Evolutionary conservation across 2,797 vertebrate genomes (phyloP), one percentile per base, ranked within the genome.

Genomic region (Brachyrhaphis roseni): DNA sequence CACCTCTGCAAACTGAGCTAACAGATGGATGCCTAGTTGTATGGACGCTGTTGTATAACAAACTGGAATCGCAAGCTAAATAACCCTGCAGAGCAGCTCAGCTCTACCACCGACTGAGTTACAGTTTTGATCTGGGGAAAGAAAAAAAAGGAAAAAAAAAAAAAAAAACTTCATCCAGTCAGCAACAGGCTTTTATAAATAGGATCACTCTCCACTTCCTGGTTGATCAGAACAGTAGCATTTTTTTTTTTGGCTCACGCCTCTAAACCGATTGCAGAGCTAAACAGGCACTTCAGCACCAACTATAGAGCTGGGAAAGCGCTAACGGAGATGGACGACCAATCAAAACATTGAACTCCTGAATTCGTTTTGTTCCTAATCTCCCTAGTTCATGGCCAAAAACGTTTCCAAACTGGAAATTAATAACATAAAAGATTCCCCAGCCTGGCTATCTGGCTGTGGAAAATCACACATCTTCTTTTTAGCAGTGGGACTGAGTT

Each of bases 11-110:
- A 72, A 79, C 74, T 84, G 81, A 84, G 82, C 82, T 57, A 91
- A 88, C 93, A 94, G 92, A 93, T 91, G 93, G 90, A 92, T 78
- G 84, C 89, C 88, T 82, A 15, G 79, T 91, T 87, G 88, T 82
- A 84, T 82, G 78, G 76, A 78, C 78, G 36, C 28, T 77, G 88
- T 92, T 92, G 89, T 68, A 82, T 86, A 94, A 94, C 82, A 77
- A 89, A 87, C 74, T 15, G 78, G 82, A 84, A 82, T 87, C 72
- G 80, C 81, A 46, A 71, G 80, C 71, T 70, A 71, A 88, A 83
- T 68, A 89, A 84, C 79, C 87, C 51, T 77, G 79, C 74, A 49
- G 66, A 49, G 78, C 16, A 68, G 78, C 72, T 66, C 16, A 72
- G 77, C 72, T 70, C 34, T 72, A 81, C 70, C 76, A 87, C 76